A percentile compares a stretch with the other conserved stretches of the same genome.
Evolutionary conservation across 2,888 invertebrate species (phyloP).

Genomic region (Coleophora deauratella): DNA sequence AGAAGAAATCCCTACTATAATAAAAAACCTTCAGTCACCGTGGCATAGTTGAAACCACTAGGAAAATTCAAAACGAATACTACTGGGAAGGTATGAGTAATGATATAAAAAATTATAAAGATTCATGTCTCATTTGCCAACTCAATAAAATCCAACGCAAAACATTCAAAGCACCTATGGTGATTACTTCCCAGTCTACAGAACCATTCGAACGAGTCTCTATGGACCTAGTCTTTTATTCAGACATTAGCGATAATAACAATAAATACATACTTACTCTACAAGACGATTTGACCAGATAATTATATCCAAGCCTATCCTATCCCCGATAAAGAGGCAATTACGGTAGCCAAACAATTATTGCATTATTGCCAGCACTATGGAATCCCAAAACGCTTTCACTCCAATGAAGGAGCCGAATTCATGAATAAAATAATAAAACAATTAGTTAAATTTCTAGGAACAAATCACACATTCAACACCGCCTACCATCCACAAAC

Average conservation of each 20-base stretch:
- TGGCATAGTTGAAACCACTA: constrained; percentile 23
- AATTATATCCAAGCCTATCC: constrained; percentile 30
- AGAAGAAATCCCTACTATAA: constrained; percentile 23
- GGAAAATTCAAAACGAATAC: constrained; percentile 25
- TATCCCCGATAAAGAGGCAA: constrained; percentile 28
- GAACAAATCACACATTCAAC: constrained; percentile 24
- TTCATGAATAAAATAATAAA: constrained; percentile 26
- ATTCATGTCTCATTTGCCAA: constrained; percentile 22
- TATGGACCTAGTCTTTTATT: constrained; percentile 30
- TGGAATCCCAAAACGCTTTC: constrained; percentile 28
- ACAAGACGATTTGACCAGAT: constrained; percentile 28
- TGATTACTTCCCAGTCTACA: constrained; percentile 25
- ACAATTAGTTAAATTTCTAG: constrained; percentile 27
- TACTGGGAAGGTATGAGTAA: constrained; percentile 31
- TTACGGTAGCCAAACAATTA: constrained; percentile 24
- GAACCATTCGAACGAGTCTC: constrained; percentile 30
- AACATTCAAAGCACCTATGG: constrained; percentile 28
- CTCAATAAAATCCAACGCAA: constrained; percentile 26
- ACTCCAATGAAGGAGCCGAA: constrained; percentile 31
- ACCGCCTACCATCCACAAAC: constrained; percentile 31
- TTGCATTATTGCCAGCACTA: constrained; percentile 29
- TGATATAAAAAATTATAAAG: constrained; percentile 24
- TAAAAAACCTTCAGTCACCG: constrained; percentile 27
- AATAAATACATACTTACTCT: constrained; percentile 28
- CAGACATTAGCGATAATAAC: constrained; percentile 19